Base-by-base conservation (phyloP, 1,140 invertebrate species). In the Diprion similis region DNA sequence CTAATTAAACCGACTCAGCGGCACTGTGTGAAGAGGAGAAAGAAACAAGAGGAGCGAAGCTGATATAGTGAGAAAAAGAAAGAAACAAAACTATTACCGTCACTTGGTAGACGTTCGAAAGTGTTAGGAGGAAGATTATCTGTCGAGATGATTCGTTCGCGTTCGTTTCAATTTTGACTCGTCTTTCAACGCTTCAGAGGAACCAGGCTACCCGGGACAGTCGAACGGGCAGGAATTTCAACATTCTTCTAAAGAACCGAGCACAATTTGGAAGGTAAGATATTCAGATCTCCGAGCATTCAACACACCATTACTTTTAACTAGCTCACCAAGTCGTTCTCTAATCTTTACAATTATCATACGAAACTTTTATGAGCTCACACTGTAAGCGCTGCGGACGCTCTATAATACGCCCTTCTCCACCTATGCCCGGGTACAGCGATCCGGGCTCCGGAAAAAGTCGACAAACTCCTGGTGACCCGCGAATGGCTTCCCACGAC, bases 291-390 rank as follows among this genome's bases (percentile, higher is more conserved):
- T 68, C 18, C 15, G 66, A 68, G 66, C 18, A 68, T 19, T 19
- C 18, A 74, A 76, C 68, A 68, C 71, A 72, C 75, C 79, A 78
- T 82, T 82, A 82, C 77, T 82, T 82, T 82, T 80, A 82, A 82
- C 80, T 81, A 75, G 78, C 75, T 68, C 76, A 69, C 68, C 69
- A 75, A 59, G 51, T 59, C 51, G 74, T 78, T 77, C 77, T 78
- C 83, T 81, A 84, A 87, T 87, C 85, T 86, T 77, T 73, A 78
- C 80, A 84, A 86, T 86, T 86, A 86, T 86, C 84, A 82, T 73
- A 75, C 74, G 71, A 70, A 37, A 70, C 46, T 70, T 48, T 59
- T 37, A 59, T 46, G 72, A 66, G 47, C n/a, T n/a, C n/a, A 11
- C 46, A 66, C 17, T 24, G 24, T 66, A 68, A 66, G 47, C 48